Base-by-base conservation (phyloP, 2,113 vertebrate genomes). In the Orientallactaga bullata region DNA sequence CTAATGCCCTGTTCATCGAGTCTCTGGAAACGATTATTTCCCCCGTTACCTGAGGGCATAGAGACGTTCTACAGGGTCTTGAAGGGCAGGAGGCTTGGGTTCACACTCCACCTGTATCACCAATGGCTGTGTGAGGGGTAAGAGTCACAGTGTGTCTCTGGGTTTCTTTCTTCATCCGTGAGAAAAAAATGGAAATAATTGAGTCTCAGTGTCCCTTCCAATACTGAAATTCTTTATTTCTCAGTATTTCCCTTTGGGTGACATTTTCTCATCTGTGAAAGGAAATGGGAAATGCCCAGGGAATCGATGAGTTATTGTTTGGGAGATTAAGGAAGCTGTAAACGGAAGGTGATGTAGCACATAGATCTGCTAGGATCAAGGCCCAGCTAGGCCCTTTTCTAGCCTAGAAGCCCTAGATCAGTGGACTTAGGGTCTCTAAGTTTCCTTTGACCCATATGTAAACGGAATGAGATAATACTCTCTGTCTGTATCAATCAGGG, bases 211-310 rank as follows among this genome's bases (percentile, higher is more conserved):
- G 58, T 85, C 15, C n/a, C 63, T 84, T 83, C 51, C 68, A 86
- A 55, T 51, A 26, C 65, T 71, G 71, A 88, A 94, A 74, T 69
- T 83, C 77, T 88, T 11, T 68, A 24, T 58, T 66, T 91, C 15
- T 79, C 30, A 21, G 71, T 3, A 16, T 32, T 89, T 93, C 78
- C 32, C 51, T 63, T 26, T 74, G 63, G 39, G 23, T 21, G 21
- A 74, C 18, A 47, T 89, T 85, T 76, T 21, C 65, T 94, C 18
- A 47, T 68, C 74, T 80, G 32, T 89, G 47, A 60, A 88, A 88
- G 51, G 65, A 20, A 26, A 58, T 69, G 51, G 73, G 20, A 78
- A 65, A n/a, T 68, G 3, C 63, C n/a, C 32, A 60, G 51, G 63
- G n/a, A 89, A 17, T 39, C 32, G n/a, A 9, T 30, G 17, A 77